phyloP scores from a whole-genome alignment of 2,113 vertebrate species.

The Lipophrys pholis region DNA sequence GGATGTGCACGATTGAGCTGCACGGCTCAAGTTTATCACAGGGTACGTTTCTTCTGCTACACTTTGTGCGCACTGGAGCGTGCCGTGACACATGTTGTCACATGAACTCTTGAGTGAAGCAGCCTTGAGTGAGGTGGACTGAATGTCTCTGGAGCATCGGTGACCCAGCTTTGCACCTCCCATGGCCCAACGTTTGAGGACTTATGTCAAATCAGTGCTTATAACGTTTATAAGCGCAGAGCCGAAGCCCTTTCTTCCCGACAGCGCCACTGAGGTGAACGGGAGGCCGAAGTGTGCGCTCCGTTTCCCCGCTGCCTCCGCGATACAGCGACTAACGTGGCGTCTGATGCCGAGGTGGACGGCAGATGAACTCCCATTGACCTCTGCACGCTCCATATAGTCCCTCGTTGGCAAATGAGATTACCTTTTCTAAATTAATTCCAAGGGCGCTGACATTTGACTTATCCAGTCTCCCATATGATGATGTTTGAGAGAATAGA shows the following conservation, averaged over 20 bases:
- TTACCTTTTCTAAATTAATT: not conserved
- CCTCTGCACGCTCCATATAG: slow-evolving; percentile 2
- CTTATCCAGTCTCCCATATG: not conserved
- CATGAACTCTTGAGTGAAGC: slow-evolving; percentile 35
- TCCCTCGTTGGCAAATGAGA: not conserved
- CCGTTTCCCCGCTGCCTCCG: not conserved
- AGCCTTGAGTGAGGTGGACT: slow-evolving; percentile 27
- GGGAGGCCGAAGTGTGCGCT: not conserved
- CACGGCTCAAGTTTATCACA: not conserved
- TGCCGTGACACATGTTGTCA: slow-evolving; percentile 45
- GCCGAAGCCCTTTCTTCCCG: slow-evolving; percentile 22
- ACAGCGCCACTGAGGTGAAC: slow-evolving; percentile 8
- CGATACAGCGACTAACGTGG: not conserved
- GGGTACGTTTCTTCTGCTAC: slow-evolving; percentile 2
- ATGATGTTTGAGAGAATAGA: not conserved
- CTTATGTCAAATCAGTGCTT: slow-evolving; percentile 36
- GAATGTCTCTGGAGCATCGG: slow-evolving; percentile 33
- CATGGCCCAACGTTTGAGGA: slow-evolving; percentile 17
- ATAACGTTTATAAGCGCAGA: slow-evolving; percentile 10
- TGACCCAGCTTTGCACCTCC: slow-evolving; percentile 35
- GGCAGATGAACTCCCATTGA: slow-evolving; percentile 27
- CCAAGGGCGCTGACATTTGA: not conserved
- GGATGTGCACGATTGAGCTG: rapidly evolving
- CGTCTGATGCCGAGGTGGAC: not conserved
- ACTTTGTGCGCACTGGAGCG: not conserved